These are phyloP conservation scores for Bujurquina vittata DNA, from an alignment of 2,113 vertebrate species.

Conservation along the genomic window DNA sequence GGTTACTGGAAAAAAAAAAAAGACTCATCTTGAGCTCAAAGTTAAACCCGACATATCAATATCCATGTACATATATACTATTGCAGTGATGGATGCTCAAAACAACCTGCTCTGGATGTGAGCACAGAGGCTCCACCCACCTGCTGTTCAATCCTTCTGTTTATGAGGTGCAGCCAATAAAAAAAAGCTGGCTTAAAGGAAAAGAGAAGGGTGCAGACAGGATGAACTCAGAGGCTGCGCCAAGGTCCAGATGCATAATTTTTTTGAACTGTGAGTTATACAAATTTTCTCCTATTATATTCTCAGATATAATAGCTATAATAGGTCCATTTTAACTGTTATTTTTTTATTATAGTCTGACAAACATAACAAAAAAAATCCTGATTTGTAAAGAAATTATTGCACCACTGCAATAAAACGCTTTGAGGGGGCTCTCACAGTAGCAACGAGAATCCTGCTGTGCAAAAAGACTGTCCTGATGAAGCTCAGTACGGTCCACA, in stretches of 20 bases:
- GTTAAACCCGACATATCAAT: background rate
- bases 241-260: background rate
- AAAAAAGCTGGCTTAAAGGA: background rate
- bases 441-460: background rate
- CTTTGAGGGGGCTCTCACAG: background rate
- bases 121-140: background rate
- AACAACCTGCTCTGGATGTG: background rate
- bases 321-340: background rate
- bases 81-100: background rate
- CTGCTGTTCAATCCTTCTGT: background rate
- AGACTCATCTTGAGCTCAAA: background rate
- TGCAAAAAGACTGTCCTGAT: background rate
- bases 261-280: background rate
- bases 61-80: no score
- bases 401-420: background rate
- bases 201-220: background rate
- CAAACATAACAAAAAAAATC: background rate
- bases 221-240: background rate
- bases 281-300: background rate
- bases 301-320: accelerated
- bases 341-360: background rate
- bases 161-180: background rate
- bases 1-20: background rate
- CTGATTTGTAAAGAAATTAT: background rate
- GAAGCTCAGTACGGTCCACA: background rate